Evolutionary conservation across 1,140 invertebrate species (phyloP).

Genomic region (Arion vulgaris): DNA sequence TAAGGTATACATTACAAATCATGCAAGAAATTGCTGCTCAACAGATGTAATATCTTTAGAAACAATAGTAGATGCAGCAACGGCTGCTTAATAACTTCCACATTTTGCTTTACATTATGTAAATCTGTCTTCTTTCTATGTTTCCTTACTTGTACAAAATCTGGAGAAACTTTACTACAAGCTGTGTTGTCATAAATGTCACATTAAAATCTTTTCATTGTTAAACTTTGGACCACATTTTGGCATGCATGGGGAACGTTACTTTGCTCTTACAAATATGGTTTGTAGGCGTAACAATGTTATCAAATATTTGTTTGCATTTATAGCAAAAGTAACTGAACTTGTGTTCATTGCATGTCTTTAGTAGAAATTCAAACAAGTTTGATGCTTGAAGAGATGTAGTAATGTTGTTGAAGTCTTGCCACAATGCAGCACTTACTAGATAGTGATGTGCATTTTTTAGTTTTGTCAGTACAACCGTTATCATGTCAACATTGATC

Average conservation of each 20-base stretch:
- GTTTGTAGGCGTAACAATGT: not conserved
- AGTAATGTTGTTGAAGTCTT: not conserved
- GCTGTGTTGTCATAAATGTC: not conserved
- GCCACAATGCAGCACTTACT: not conserved
- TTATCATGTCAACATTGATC: not conserved
- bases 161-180: not conserved
- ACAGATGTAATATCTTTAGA: not conserved
- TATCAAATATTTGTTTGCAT: not conserved
- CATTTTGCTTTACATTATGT: too few relatives aligned
- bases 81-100: too few relatives aligned
- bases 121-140: too few relatives aligned
- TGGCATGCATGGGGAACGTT: not conserved
- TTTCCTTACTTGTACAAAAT: too few relatives aligned
- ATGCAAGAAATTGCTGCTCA: not conserved
- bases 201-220: not conserved
- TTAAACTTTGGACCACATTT: not conserved
- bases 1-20: conserved; percentile 4
- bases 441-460: too few relatives aligned
- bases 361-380: not conserved
- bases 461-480: not conserved
- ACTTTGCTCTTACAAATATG: not conserved
- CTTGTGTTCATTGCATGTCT: not conserved
- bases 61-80: too few relatives aligned
- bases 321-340: not conserved
- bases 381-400: not conserved